Base-by-base conservation (phyloP, 2,888 invertebrate genomes). In the Cremastobaeus sp. region DNA sequence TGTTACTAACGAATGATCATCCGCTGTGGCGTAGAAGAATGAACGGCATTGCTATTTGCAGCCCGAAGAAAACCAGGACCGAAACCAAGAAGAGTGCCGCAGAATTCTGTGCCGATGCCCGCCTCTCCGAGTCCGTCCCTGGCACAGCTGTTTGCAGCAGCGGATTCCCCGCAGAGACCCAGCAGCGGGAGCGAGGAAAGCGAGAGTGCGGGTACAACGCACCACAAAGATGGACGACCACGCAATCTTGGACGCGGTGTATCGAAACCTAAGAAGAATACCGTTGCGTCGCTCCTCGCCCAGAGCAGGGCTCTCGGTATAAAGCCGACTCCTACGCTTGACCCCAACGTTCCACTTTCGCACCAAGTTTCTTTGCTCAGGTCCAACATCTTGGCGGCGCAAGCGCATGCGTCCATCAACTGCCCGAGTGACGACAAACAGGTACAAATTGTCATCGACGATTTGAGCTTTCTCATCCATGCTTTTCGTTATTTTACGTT, bases 221-320 rank as follows among this genome's bases (percentile, higher is more conserved):
- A 86, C 20, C 86, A 87, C 34, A 92, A 95, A 74, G 95, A 95
- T 84, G 94, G 95, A 2, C 88, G 95, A 25, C 95, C 95, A 0
- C 90, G 95, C 6, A 95, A 96, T 88, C 90, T 96, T 18, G 96
- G 96, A 17, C 91, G 95, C 3, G 96, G 96, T 0, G 95, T 95
- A 15, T 95, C 95, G 81, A 95, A 95, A 86, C 96, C 96, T 74
- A 96, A 96, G 90, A 96, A 96, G 90, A 96, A 96, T 86, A 96
- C 96, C 0, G 96, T 96, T 0, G 96, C 96, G 0, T 96, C 96
- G 1, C 88, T 96, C 50, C 88, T 96, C 77, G 96, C 96, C 0
- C 96, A 96, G 88, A 95, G 95, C 83, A 89, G 96, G 66, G 96
- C 95, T 3, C 90, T 95, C 30, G 95, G 95, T 0, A 91, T 94